These are phyloP conservation scores for Drosophila yooni DNA, from an alignment of 2,888 invertebrate species.

Conservation along the genomic window DNA sequence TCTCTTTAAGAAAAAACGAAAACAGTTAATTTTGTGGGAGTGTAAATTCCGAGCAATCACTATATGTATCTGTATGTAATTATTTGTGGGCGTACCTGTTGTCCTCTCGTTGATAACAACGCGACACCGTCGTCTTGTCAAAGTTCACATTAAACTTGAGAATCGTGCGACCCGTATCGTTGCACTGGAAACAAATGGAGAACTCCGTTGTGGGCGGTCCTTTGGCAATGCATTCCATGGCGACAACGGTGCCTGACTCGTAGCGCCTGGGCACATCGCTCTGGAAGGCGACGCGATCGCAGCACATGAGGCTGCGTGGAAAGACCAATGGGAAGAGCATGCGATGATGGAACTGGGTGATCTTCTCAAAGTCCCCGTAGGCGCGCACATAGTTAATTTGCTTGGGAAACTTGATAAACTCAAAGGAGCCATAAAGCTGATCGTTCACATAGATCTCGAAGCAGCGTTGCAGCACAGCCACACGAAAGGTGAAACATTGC, in stretches of 20 bases:
- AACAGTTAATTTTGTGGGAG: too few species aligned
- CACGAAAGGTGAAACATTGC: constrained; percentile 83
- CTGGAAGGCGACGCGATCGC: constrained; percentile 83
- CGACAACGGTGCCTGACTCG: constrained; percentile 84
- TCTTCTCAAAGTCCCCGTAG: constrained; percentile 84
- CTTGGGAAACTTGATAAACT: constrained; percentile 83
- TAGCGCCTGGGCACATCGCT: constrained; percentile 84
- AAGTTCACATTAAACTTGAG: constrained; percentile 83
- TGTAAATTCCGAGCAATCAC: too few species aligned
- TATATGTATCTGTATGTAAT: neutral
- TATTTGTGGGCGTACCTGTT: constrained; percentile 69
- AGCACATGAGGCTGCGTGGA: constrained; percentile 78
- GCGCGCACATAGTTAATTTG: constrained; percentile 82
- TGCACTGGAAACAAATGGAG: constrained; percentile 84
- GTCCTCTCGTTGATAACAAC: constrained; percentile 82
- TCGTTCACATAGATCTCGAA: constrained; percentile 85
- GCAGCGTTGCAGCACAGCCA: constrained; percentile 83
- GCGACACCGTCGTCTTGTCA: constrained; percentile 80
- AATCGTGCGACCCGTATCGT: constrained; percentile 83
- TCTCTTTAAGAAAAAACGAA: neutral
- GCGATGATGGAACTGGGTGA: constrained; percentile 84
- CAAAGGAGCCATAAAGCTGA: constrained; percentile 84
- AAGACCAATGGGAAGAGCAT: constrained; percentile 84
- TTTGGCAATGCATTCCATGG: constrained; percentile 84
- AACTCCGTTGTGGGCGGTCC: constrained; percentile 83